phyloP scores from a whole-genome alignment of 2,113 vertebrate species.

The Sebastes schlegelii region DNA sequence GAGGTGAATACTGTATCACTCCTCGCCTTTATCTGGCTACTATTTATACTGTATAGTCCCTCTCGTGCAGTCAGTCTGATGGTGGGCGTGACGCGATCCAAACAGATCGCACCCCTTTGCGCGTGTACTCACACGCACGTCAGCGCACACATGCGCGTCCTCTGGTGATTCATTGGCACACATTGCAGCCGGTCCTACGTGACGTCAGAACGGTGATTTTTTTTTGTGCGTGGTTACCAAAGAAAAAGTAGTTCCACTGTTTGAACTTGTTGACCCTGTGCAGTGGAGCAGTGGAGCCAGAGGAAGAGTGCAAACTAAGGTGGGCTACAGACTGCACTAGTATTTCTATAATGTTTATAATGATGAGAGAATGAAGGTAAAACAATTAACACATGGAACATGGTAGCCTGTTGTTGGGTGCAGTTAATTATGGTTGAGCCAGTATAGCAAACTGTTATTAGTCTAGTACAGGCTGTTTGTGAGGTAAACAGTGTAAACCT shows the following conservation, averaged over 20 bases:
- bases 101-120: not conserved
- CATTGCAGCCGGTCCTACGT: not conserved
- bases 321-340: not conserved
- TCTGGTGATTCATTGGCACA: not conserved
- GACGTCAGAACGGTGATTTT: not conserved
- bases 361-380: too few species aligned
- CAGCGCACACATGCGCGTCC: not conserved
- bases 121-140: not conserved
- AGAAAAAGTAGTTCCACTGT: not conserved
- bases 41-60: conserved; percentile 48
- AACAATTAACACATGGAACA: too few species aligned
- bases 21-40: not conserved
- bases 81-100: conserved; percentile 61
- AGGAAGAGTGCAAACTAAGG: not conserved
- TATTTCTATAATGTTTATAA: too few species aligned
- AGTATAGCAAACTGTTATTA: too few species aligned
- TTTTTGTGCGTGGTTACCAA: not conserved
- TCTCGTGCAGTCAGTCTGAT: not conserved
- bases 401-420: too few species aligned
- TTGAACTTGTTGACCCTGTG: not conserved
- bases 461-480: too few species aligned
- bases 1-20: not conserved
- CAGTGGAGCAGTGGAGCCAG: not conserved
- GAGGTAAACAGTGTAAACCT: too few species aligned
- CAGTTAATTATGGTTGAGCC: too few species aligned